phyloP scores from a whole-genome alignment of 2,797 vertebrate species.

The Serranus cabrilla region DNA sequence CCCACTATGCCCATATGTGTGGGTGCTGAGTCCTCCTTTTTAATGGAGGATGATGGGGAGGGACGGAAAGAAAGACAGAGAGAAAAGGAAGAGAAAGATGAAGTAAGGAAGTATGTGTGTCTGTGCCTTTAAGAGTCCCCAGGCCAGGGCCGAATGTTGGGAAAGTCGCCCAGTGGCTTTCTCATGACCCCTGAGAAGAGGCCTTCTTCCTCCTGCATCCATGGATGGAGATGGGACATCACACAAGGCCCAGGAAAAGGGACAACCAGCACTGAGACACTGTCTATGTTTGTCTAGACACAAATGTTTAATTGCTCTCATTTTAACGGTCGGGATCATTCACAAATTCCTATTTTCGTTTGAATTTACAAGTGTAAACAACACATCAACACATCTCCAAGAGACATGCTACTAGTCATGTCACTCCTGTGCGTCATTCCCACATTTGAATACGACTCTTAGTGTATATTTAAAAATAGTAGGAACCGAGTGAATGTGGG shows the following conservation, averaged over 20 bases:
- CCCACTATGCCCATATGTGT: conserved; percentile 1
- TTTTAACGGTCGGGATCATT: background rate
- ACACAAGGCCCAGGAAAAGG: conserved; percentile 38
- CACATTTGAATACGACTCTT: conserved; percentile 61
- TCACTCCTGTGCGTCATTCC: conserved; percentile 37
- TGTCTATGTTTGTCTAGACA: background rate
- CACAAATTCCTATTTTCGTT: background rate
- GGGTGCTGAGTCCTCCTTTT: conserved; percentile 6
- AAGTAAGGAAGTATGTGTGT: conserved; percentile 22
- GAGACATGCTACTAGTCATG: background rate
- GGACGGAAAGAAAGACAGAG: conserved; percentile 12
- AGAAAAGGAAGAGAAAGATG: conserved; percentile 23
- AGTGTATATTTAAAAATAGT: conserved; percentile 65
- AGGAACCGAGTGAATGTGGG: conserved; percentile 63
- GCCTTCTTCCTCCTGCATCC: conserved; percentile 75
- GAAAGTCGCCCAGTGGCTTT: conserved; percentile 91
- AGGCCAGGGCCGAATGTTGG: conserved; percentile 81
- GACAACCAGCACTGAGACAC: conserved; percentile 27
- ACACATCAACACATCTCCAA: conserved; percentile 8
- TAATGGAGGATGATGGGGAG: conserved; percentile 3
- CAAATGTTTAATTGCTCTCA: background rate
- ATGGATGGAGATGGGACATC: conserved; percentile 64
- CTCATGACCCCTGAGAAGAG: conserved; percentile 91
- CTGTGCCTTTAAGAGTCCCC: conserved; percentile 81
- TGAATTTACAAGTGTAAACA: background rate